Percentiles rank a stretch among this genome's conserved stretches.
phyloP scores from a whole-genome alignment of 2,797 vertebrate genomes.

The Enteromius afrohamiltoni region DNA sequence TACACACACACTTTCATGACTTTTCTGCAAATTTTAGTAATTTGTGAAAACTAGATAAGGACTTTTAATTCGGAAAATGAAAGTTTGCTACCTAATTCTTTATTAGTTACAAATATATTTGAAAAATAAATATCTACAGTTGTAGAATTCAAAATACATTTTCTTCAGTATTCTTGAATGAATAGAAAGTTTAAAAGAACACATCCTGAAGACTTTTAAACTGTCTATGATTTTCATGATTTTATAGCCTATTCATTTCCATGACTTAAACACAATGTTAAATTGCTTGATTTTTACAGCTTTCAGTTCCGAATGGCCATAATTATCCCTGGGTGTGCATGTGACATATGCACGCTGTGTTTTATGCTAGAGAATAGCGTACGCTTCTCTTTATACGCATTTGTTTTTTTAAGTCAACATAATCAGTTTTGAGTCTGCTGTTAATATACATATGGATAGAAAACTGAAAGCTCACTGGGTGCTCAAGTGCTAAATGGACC shows the following conservation, averaged over 20 bases:
- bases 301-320: not conserved
- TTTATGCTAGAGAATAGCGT: not conserved
- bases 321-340: not conserved
- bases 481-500: conserved; percentile 52
- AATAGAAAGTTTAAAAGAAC: not conserved
- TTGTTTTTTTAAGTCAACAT: not conserved
- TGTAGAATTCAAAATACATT: not conserved
- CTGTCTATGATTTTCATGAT: not conserved
- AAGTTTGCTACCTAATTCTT: not conserved
- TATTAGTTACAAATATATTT: not conserved
- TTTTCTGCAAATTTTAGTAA: not conserved
- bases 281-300: not conserved
- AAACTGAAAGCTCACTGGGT: not conserved
- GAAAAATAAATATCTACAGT: not conserved
- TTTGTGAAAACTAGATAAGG: not conserved
- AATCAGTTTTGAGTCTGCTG: not conserved
- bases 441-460: not conserved
- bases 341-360: not conserved
- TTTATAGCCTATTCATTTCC: not conserved
- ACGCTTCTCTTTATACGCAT: not conserved
- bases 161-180: not conserved
- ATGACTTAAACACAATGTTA: not conserved
- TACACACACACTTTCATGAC: no score
- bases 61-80: not conserved
- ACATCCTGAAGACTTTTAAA: not conserved